Evolutionary conservation across 1,140 invertebrate genomes (phyloP), one percentile per base, ranked within the genome.

Genomic region (Solenopsis invicta): DNA sequence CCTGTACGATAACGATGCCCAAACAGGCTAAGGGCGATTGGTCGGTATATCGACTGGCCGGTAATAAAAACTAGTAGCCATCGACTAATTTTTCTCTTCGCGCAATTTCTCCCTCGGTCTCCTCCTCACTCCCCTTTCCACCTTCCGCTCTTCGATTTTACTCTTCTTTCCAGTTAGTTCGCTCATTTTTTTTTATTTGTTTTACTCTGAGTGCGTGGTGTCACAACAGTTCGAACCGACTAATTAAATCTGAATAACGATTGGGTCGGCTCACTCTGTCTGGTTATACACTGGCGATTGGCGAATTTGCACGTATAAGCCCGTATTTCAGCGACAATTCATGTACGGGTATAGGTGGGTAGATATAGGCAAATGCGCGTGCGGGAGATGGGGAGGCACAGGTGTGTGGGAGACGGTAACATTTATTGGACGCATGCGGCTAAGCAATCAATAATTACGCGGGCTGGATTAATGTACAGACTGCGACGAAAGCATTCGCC

Each of bases 401-500:
- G 41, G 50, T 71, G 45, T 54, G 72, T 34, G 86, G 24, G 87
- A 89, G 88, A 77, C 75, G 74, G 81, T 71, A 90, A 90, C 86
- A 85, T 90, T 90, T 90, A 90, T 90, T 78, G 89, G 76, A 82
- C 86, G 89, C 84, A 82, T 86, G 89, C 89, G 76, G 80, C 80
- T 88, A 80, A 81, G 86, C 86, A 90, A 90, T 90, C 89, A 90
- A 90, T 90, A 90, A 90, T 90, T 90, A 90, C 89, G 75, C 86
- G 52, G 64, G 89, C 89, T 77, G 89, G 81, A 90, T 90, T 90
- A 90, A 90, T 86, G 89, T 86, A 88, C 86, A 76, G 80, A 74
- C 88, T 29, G 67, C 62, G 88, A 75, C 56, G 85, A 90, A 88
- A 90, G 75, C 86, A 37, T 50, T 59, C 45, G 72, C 80, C 75